Evolutionary conservation across 2,113 vertebrate species (phyloP).

Genomic region (Oryzias celebensis): DNA sequence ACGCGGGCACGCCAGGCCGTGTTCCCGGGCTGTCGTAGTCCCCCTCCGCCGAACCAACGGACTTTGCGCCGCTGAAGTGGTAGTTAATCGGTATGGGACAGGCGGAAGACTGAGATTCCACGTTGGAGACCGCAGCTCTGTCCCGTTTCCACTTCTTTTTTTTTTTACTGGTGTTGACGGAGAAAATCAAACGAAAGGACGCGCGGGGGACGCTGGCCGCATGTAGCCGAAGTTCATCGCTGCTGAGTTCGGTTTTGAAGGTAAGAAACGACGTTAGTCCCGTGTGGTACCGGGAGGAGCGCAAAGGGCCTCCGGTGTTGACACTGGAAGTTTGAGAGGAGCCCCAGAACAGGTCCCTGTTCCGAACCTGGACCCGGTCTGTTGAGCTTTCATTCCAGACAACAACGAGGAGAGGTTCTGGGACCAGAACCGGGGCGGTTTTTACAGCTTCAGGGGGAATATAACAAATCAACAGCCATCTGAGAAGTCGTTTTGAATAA

Average conservation of each 20-base stretch:
- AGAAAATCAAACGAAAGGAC: neutral
- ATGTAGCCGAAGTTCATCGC: conserved; percentile 64
- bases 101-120: conserved; percentile 57
- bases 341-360: conserved; percentile 18
- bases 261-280: conserved; percentile 37
- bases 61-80: conserved; percentile 42
- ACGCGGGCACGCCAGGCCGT: conserved; percentile 17
- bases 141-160: conserved; percentile 26
- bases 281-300: neutral
- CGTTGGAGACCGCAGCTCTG: conserved; percentile 22
- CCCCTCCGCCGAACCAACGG: conserved; percentile 23
- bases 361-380: neutral
- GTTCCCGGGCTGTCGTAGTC: conserved; percentile 7
- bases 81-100: conserved; percentile 70
- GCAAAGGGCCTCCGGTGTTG: conserved; percentile 36
- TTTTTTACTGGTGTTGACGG: conserved; percentile 15
- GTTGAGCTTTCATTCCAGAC: neutral
- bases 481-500: too few relatives aligned
- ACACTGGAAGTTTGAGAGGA: conserved; percentile 53
- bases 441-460: too few relatives aligned
- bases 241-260: conserved; percentile 59
- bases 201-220: conserved; percentile 53
- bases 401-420: neutral
- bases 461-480: too few relatives aligned
- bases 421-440: too few relatives aligned